Base-by-base conservation (phyloP, 2,888 invertebrate species). In the Eristalis arbustorum region DNA sequence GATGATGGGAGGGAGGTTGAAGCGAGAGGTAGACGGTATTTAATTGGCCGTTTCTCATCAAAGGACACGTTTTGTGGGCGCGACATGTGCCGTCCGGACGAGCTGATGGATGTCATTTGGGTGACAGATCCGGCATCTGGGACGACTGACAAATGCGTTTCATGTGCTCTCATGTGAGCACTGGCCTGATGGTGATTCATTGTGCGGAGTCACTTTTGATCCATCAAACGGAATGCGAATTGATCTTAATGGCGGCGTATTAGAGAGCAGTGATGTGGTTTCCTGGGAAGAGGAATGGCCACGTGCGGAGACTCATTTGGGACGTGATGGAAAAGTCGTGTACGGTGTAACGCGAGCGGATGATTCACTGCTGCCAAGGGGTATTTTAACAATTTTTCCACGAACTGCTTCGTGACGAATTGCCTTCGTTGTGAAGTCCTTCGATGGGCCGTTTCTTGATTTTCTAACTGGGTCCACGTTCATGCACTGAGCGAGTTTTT, bases 31-130 rank as follows among this genome's bases (percentile, higher is more conserved):
- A 18, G 8, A 18, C 56, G 57, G 56, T 72, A 72, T 42, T 42
- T 82, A 82, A 82, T 82, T 82, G 77, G 22, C 67, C 31, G 66
- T 75, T 63, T 68, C 67, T 42, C 66, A 82, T 76, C 67, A 72
- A 77, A 82, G 57, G 40, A 22, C 22, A 40, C 31, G 40, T 18
- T 59, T 40, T 34, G 28, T 3, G 14, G 61, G 31, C 23, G 61
- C 76, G 76, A 67, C 81, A 76, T 76, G 57, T 72, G 62, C 18
- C 18, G 18, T 6, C 49, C 49, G 49, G 49, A 49, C 49, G 49
- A 49, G 8, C 49, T 49, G 49, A 49, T 49, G 18, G 18, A 49
- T 49, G 18, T 49, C 49, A 49, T 49, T 49, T 49, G 31, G 10
- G 49, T 49, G 49, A 18, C 49, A 49, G 49, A 18, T n/a, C n/a